A percentile compares a stretch with the other conserved stretches of the same genome.
These are phyloP conservation scores for Ceyx melanurus DNA, from an alignment of 2,113 vertebrate genomes.

Conservation along the genomic window DNA sequence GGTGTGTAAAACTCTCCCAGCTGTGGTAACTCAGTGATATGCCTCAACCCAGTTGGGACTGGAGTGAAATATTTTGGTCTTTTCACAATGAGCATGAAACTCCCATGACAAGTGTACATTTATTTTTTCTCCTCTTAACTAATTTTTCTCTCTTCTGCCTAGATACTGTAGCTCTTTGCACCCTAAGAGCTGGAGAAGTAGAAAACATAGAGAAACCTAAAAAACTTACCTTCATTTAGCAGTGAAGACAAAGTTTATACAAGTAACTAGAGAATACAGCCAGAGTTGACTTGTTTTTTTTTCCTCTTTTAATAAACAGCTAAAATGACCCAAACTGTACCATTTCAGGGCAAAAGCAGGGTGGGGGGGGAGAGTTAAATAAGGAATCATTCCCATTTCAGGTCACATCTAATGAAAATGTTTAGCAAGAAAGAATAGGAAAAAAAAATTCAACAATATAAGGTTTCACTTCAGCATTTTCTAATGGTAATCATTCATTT, in stretches of 20 bases:
- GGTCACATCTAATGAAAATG: background rate
- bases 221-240: background rate
- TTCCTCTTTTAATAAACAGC: background rate
- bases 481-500: background rate
- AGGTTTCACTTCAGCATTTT: slow-evolving; percentile 1
- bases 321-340: slow-evolving; percentile 2
- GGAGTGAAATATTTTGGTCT: background rate
- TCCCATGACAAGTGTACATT: background rate
- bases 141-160: background rate
- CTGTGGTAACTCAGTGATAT: background rate
- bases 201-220: background rate
- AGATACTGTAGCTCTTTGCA: background rate
- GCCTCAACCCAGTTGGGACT: background rate
- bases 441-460: background rate
- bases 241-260: background rate
- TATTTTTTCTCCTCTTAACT: background rate
- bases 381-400: background rate
- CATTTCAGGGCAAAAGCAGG: background rate
- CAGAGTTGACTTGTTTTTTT: background rate
- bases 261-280: background rate
- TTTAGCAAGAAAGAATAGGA: background rate
- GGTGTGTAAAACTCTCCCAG: background rate
- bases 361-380: background rate
- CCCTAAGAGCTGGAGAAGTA: background rate
- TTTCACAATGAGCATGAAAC: background rate